Conservation (phyloP, 2,888 invertebrate species). For the Chesias legatella region DNA sequence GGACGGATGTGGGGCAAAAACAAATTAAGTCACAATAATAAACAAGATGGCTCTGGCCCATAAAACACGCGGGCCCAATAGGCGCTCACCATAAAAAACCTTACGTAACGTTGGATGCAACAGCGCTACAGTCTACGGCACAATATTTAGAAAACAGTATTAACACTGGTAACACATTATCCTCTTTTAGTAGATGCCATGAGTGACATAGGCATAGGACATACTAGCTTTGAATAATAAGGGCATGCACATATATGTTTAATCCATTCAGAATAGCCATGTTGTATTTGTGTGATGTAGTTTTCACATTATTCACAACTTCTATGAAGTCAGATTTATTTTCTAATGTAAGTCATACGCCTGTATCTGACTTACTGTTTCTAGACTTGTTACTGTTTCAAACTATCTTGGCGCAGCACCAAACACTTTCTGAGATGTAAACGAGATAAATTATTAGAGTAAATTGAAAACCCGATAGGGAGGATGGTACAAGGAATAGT, state of each 20-base stretch:
- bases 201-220: no score
- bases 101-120: constrained; percentile 3
- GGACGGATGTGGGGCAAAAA: background rate
- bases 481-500: background rate
- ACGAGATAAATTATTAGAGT: constrained; percentile 7
- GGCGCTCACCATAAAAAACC: constrained; percentile 8
- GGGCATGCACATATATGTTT: no score
- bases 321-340: no score
- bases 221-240: no score
- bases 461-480: constrained; percentile 11
- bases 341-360: no score
- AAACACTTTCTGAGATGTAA: constrained; percentile 7
- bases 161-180: background rate
- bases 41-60: constrained; percentile 4
- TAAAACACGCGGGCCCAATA: constrained; percentile 12
- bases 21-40: constrained; percentile 11
- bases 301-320: no score
- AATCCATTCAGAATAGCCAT: no score
- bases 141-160: constrained; percentile 5
- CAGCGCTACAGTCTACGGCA: constrained; percentile 2
- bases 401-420: constrained; percentile 9
- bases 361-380: background rate
- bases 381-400: background rate
- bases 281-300: no score
- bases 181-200: no score